Percentiles rank a stretch among this genome's conserved stretches.
phyloP scores from a whole-genome alignment of 2,113 vertebrate genomes.

The Sorex fumeus region DNA sequence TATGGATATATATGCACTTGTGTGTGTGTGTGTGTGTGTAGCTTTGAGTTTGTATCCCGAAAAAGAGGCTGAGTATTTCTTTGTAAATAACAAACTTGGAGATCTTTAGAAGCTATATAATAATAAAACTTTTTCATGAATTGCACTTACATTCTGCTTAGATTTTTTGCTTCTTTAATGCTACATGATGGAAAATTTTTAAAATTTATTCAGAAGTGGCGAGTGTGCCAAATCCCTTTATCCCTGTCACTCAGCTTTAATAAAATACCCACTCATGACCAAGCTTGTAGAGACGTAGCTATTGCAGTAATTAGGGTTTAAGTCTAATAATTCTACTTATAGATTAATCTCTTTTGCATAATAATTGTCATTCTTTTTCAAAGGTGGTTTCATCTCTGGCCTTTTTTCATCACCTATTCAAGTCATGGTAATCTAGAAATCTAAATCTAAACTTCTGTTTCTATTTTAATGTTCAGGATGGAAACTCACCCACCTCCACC shows the following conservation, averaged over 20 bases:
- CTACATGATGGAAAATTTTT: slow-evolving; percentile 28
- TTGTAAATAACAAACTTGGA: not conserved
- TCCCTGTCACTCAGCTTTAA: not conserved
- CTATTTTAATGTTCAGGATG: too few species aligned
- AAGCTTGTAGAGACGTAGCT: slow-evolving; percentile 6
- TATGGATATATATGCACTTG: not conserved
- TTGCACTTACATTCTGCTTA: not conserved
- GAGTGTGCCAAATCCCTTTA: not conserved
- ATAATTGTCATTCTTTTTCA: slow-evolving; percentile 27
- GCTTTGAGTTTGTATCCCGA: slow-evolving; percentile 4
- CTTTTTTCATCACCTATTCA: not conserved
- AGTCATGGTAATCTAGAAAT: slow-evolving; percentile 21
- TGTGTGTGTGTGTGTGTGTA: not conserved
- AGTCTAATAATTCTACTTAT: not conserved
- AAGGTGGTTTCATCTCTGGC: slow-evolving; percentile 32
- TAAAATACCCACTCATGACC: slow-evolving; percentile 12
- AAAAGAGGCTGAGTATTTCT: not conserved
- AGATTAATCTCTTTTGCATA: slow-evolving; percentile 18
- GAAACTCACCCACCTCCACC: too few species aligned
- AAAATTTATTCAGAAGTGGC: slow-evolving; percentile 11
- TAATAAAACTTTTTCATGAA: not conserved
- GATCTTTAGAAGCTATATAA: not conserved
- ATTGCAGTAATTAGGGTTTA: slow-evolving; percentile 1
- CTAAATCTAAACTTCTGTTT: not conserved
- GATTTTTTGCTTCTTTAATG: slow-evolving; percentile 27